phyloP scores from a whole-genome alignment of 2,797 vertebrate genomes.

The Pipistrellus nathusii region DNA sequence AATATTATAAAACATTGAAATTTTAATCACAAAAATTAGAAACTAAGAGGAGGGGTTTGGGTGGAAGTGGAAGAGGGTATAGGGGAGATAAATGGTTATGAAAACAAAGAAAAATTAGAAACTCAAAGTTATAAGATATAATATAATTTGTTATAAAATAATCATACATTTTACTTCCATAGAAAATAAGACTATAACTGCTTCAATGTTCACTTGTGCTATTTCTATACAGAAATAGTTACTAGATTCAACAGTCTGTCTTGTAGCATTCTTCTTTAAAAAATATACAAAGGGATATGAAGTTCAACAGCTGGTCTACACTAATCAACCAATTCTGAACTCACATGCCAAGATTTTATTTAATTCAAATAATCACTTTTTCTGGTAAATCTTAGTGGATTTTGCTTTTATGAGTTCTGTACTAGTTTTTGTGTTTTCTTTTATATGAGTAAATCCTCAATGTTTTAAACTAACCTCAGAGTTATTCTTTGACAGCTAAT shows the following conservation, averaged over 20 bases:
- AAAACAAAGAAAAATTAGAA: not conserved
- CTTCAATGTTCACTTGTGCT: not conserved
- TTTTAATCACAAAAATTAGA: not conserved
- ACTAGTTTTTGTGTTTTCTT: constrained; percentile 14
- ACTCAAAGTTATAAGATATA: not conserved
- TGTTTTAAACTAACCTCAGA: not conserved
- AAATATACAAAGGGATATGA: not conserved
- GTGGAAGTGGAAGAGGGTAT: not conserved
- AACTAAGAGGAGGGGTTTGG: not conserved
- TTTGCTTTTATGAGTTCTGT: not conserved
- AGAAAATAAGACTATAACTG: not conserved
- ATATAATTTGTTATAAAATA: constrained; percentile 9
- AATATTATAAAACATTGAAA: constrained; percentile 40
- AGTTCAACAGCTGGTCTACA: not conserved
- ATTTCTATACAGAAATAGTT: not conserved
- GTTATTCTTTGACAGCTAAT: not conserved
- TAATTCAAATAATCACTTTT: not conserved
- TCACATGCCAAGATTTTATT: not conserved
- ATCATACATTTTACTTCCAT: not conserved
- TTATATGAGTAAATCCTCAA: not conserved
- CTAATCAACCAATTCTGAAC: not conserved
- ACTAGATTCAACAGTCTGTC: not conserved
- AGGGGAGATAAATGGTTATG: not conserved
- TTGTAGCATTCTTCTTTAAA: constrained; percentile 4
- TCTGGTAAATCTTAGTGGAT: not conserved